phyloP scores from a whole-genome alignment of 2,888 invertebrate genomes.

The Keiferia lycopersicella region DNA sequence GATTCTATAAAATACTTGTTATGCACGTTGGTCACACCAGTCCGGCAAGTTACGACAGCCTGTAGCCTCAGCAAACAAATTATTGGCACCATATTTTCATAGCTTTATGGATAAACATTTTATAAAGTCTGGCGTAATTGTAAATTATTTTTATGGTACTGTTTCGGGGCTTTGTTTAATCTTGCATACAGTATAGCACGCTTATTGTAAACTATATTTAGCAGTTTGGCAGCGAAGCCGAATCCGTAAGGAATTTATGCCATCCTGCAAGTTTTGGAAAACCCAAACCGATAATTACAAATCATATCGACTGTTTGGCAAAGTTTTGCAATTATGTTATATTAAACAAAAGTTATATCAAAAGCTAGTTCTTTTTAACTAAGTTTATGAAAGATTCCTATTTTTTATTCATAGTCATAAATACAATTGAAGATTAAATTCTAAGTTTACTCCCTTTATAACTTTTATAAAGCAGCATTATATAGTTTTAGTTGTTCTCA shows the following conservation, averaged over 20 bases:
- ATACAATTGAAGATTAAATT: not conserved
- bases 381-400: too few species aligned
- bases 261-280: not conserved
- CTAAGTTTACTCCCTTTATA: not conserved
- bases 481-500: conserved; percentile 12
- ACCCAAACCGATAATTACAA: not conserved
- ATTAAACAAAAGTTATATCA: not conserved
- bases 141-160: not conserved
- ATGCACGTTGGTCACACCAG: not conserved
- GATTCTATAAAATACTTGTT: conserved; percentile 10
- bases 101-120: not conserved
- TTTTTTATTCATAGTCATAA: not conserved
- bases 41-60: not conserved
- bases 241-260: not conserved
- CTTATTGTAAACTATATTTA: not conserved
- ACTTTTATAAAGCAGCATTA: not conserved
- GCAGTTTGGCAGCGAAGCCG: not conserved
- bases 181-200: not conserved
- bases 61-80: conserved; percentile 1
- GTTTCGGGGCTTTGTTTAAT: not conserved
- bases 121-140: not conserved
- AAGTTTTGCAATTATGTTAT: not conserved
- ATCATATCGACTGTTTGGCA: not conserved
- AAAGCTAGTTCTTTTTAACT: not conserved
- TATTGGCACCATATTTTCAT: not conserved